Percentiles rank a stretch among this genome's conserved stretches.
Conservation (phyloP, 1,140 invertebrate species). For the Camponotus vicinus region DNA sequence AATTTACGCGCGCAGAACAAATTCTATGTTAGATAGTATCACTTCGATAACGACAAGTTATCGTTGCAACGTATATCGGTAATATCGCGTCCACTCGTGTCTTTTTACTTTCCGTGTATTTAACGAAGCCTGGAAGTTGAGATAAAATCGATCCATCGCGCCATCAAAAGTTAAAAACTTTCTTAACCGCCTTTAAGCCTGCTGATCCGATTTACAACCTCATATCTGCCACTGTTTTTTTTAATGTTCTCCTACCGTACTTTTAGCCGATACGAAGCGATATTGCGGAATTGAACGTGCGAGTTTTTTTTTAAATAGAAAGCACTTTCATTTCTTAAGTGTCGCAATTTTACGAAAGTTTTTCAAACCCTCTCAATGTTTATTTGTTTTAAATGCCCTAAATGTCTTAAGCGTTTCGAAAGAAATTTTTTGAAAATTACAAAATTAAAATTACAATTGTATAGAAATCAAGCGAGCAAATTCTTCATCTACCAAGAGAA, state of each 20-base stretch:
- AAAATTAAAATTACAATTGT: neutral
- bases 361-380: neutral
- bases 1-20: slow-evolving; percentile 15
- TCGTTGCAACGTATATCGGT: slow-evolving; percentile 45
- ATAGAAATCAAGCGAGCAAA: neutral
- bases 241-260: slow-evolving; percentile 11
- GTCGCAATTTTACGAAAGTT: neutral
- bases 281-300: slow-evolving; percentile 1
- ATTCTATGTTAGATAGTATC: slow-evolving; percentile 33
- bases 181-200: slow-evolving; percentile 23
- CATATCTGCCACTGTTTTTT: slow-evolving; percentile 52
- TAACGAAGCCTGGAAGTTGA: slow-evolving; percentile 14
- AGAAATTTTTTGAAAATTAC: too few species aligned
- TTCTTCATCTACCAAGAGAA: neutral
- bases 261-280: neutral
- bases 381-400: neutral
- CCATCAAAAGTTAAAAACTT: slow-evolving; percentile 32
- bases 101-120: neutral
- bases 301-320: neutral
- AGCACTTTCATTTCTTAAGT: neutral
- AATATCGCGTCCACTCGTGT: slow-evolving; percentile 38
- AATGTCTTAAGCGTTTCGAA: neutral
- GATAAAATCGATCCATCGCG: slow-evolving; percentile 40
- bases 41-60: slow-evolving; percentile 46
- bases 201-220: slow-evolving; percentile 42